Base-by-base conservation (phyloP, 2,888 invertebrate species). In the Yponomeuta cagnagella region DNA sequence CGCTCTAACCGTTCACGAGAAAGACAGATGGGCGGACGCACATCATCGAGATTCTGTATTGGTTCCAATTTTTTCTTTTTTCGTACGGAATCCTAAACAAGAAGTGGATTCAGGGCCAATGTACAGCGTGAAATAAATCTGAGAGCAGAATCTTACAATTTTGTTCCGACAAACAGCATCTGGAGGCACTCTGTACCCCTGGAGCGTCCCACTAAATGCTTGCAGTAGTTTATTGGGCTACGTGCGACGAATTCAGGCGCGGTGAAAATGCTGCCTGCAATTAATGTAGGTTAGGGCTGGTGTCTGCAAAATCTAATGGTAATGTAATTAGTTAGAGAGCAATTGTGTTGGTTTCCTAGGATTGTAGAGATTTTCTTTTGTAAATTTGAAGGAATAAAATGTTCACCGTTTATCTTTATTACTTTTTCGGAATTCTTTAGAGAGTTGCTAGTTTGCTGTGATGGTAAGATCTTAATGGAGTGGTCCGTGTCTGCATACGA, bases 171-270 rank as follows among this genome's bases (percentile, higher is more conserved):
- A 74, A 75, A 75, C 73, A 74, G 75, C 77, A 82, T 82, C 81
- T 85, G 86, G 82, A 43, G 81, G 82, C 85, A 81, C 77, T 64
- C 84, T 75, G 75, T 31, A 64, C 23, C 64, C 31, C 64, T 12
- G 74, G 75, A 83, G 85, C 85, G 86, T 85, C 76, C 81, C 76
- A 77, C 82, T 85, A 77, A 86, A 86, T 82, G 84, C 82, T 81
- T 78, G 78, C 81, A 82, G 83, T 86, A 87, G 88, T 88, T 89
- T 88, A 89, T 86, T 84, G 85, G 77, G 74, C 78, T 74, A 88
- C 89, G 89, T 89, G 89, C 84, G 80, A 72, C 66, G 89, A 88
- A 86, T 89, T 76, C 77, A 81, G 79, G 79, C 79, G 72, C 75
- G 77, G 74, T 74, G 82, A 81, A 85, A 85, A 83, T 84, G 81